Base-by-base conservation (phyloP, 2,113 vertebrate species). In the Petrocephalus microphthalmus region DNA sequence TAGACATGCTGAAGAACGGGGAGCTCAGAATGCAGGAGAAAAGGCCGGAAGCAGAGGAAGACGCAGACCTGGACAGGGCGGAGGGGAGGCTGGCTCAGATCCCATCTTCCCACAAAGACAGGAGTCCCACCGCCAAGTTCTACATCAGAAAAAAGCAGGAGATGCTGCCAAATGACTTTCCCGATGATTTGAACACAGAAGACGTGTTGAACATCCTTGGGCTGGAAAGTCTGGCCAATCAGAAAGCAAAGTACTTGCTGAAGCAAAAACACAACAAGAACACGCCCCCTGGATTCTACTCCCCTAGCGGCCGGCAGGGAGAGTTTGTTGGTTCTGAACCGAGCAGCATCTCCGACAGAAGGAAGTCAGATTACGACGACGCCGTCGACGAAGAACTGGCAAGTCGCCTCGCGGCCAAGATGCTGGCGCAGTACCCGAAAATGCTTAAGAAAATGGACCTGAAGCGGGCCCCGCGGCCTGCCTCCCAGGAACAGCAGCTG, bases 161-260 rank as follows among this genome's bases (percentile, higher is more conserved):
- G 15, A 88, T 91, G 17, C 89, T 93, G 64, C 91, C 94, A 17
- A 93, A 95, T 89, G 92, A 92, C n/a, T 90, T 94, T 29, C 94
- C 95, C 0, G 95, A 97, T 81, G 96, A 97, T 81, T 92, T 96
- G 87, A 96, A 94, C 90, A 94, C 95, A 1, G 95, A 98, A 89
- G 97, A 97, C 82, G 96, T 99, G 85, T 93, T 98, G 51, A 97
- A 91, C 90, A 95, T 98, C 89, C 94, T 99, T 81, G 97, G 96
- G 49, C 88, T 96, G 67, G 95, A 96, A 84, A 94, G 89, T 56
- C 33, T 90, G 15, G 94, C 91, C 42, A 95, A 93, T 54, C 94
- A 94, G 88, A 96, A 95, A 51, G 87, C 91, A 7, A 90, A 94
- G 20, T 96, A 96, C 37, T 89, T 93, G 84, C 93, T 94, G 47